These are phyloP conservation scores for Agonopterix subpropinquella DNA, from an alignment of 2,888 invertebrate genomes.

Conservation along the genomic window DNA sequence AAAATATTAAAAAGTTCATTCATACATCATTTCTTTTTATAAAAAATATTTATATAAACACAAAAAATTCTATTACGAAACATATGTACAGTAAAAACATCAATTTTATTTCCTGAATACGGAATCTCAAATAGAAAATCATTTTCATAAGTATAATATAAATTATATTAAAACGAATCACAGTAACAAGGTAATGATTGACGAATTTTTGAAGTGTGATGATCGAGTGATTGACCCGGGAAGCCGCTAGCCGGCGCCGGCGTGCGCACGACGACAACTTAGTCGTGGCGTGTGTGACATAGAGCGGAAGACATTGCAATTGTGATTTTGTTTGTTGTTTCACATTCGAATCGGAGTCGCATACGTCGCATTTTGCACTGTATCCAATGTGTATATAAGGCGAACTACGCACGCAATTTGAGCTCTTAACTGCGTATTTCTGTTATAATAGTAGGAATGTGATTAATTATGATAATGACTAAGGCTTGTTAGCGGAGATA, in stretches of 20 bases:
- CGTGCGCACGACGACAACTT: not conserved
- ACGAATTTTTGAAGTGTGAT: conserved; percentile 52
- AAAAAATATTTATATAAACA: conserved; percentile 35
- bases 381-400: no score
- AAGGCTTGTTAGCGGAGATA: no score
- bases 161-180: conserved; percentile 64
- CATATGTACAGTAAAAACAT: conserved; percentile 19
- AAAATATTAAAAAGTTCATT: conserved; percentile 23
- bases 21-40: conserved; percentile 28
- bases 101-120: conserved; percentile 33
- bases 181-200: conserved; percentile 64
- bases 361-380: not conserved
- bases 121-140: conserved; percentile 49
- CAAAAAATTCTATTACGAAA: conserved; percentile 26
- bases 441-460: no score
- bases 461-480: no score
- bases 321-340: conserved; percentile 16
- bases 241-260: not conserved
- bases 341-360: no score
- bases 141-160: conserved; percentile 26
- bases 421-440: no score
- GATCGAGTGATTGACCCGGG: conserved; percentile 17
- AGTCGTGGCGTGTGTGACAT: not conserved
- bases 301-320: conserved; percentile 16
- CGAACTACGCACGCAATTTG: no score